These are phyloP conservation scores for Pogoniulus pusillus DNA, from an alignment of 2,797 vertebrate genomes.

Conservation along the genomic window DNA sequence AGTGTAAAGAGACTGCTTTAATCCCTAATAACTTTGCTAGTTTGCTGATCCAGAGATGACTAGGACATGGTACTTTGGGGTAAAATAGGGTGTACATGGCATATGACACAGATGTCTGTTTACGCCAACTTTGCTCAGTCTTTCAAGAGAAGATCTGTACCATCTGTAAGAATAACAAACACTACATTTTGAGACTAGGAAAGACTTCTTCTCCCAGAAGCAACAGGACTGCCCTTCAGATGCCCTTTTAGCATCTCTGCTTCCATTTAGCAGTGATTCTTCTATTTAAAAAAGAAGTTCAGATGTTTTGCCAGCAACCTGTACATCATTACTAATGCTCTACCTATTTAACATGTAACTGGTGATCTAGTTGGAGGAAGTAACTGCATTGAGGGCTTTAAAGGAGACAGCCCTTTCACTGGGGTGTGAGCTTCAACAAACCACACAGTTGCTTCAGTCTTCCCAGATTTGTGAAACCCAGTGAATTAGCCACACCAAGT, in stretches of 20 bases:
- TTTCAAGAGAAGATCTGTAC: not conserved
- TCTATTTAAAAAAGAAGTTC: not conserved
- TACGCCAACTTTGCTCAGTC: not conserved
- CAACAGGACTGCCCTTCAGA: not conserved
- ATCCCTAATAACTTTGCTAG: not conserved
- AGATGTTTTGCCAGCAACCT: not conserved
- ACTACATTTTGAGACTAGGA: not conserved
- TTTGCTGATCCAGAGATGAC: conserved; percentile 14
- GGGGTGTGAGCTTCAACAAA: not conserved
- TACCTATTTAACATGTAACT: not conserved
- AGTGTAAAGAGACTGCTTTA: not conserved
- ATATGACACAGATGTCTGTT: not conserved
- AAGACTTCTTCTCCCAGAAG: not conserved
- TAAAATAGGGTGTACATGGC: not conserved
- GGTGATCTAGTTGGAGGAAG: not conserved
- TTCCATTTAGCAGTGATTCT: conserved; percentile 5
- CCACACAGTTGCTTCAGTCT: not conserved
- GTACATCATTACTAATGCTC: not conserved
- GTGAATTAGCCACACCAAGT: not conserved
- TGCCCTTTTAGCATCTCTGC: not conserved
- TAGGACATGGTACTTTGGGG: not conserved
- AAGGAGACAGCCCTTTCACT: not conserved
- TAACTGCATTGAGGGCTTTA: not conserved
- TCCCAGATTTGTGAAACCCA: not conserved
- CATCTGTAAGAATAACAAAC: not conserved